Conservation (phyloP, 2,113 vertebrate genomes). For the Chlamydotis undulata region DNA sequence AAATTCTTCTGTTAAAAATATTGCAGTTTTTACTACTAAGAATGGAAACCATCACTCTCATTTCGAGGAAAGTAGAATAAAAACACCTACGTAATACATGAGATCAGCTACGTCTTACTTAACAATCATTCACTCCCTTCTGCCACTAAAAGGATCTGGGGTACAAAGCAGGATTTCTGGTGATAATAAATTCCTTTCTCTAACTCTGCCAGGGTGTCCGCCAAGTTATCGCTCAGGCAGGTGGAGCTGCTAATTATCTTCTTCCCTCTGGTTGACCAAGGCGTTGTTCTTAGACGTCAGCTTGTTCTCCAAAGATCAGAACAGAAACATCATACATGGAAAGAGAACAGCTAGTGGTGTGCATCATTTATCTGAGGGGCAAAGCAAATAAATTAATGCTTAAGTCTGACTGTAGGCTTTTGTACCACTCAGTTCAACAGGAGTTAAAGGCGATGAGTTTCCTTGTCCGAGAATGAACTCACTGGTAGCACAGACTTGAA, state of each 20-base stretch:
- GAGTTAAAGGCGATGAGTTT: not conserved
- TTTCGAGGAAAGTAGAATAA: not conserved
- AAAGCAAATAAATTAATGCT: not conserved
- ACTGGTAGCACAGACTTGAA: not conserved
- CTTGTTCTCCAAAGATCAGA: not conserved
- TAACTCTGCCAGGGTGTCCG: not conserved
- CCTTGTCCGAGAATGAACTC: not conserved
- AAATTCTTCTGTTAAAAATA: not conserved
- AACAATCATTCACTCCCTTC: not conserved
- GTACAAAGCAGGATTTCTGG: not conserved
- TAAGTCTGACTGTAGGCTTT: not conserved
- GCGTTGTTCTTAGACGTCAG: rapidly evolving
- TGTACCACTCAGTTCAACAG: not conserved
- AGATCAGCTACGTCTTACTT: not conserved
- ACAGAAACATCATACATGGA: not conserved
- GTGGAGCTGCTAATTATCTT: not conserved
- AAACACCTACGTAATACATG: not conserved
- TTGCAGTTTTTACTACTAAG: not conserved
- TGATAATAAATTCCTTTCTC: not conserved
- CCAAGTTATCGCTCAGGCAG: not conserved
- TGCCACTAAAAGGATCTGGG: not conserved
- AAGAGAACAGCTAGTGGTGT: not conserved
- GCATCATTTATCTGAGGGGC: not conserved
- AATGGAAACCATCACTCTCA: not conserved
- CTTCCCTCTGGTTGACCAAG: not conserved